Evolutionary conservation across 1,140 invertebrate genomes (phyloP), one percentile per base, ranked within the genome.

Genomic region (Matsumurasca onukii): DNA sequence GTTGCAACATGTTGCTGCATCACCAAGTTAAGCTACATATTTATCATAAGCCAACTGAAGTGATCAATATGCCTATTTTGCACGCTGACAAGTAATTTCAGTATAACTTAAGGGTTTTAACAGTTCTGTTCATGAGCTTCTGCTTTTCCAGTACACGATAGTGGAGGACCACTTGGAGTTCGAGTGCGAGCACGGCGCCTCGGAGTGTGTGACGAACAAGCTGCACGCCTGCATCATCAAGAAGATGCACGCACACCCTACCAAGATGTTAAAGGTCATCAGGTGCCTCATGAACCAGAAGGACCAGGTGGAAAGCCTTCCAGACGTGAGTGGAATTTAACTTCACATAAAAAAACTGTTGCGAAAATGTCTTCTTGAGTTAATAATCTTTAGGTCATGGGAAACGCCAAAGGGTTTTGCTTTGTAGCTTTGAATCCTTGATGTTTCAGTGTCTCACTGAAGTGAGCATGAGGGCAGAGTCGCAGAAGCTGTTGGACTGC

Each of bases 181-280:
- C 79, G 79, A 80, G 9, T 97, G 94, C 79, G 94, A 96, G 78
- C 94, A 94, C 80, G 91, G 91, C 15, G 81, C 84, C 68, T 77
- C 83, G n/a, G 92, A 94, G 78, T 96, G 94, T 75, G 81, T 88
- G 74, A 93, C 89, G 5, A 96, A 97, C 79, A 91, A 90, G 72
- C 86, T 95, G 64, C 93, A 96, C 80, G 89, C 93, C 0, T 94
- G 93, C 81, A 83, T 66, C 20, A 66, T 66, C 27, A 66, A 66
- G 51, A 66, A 66, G 25, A 25, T 59, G 55, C 55, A 59, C 22
- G 3, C 22, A 13, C 55, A 59, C 55, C 15, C 15, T 22, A 13
- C 24, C 22, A 59, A 59, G n/a, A 59, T 59, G 55, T 12, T 59
- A 5, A 59, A 59, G 55, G 22, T 25, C 3, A 59, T 59, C 55